Base-by-base conservation (phyloP, 2,797 vertebrate species). In the Taenioides sp. region DNA sequence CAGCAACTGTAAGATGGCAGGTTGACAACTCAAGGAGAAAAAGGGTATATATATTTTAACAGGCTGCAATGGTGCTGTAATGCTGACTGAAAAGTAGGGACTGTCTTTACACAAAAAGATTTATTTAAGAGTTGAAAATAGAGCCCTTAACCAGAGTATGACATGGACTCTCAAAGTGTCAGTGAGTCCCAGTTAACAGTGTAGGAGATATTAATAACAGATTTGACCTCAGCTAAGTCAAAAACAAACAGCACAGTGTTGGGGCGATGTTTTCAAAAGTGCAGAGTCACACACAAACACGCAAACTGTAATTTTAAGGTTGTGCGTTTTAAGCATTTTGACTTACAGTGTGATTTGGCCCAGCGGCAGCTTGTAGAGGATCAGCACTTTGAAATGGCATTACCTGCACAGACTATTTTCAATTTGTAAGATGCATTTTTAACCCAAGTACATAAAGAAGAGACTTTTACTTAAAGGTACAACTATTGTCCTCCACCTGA, bases 141-240 rank as follows among this genome's bases (percentile, higher is more conserved):
- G 78, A 72, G 65, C 79, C 65, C 80, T 66, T 47, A 16, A 47
- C 43, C 74, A 68, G 76, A 65, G 74, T 68, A 66, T 76, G 66
- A 81, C 69, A 37, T 78, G 31, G 34, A 37, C 22, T 82, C 25
- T 69, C 58, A 59, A 62, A 66, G 60, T 61, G 66, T 80, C 50
- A 58, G 65, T 65, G 71, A 43, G 78, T 72, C 70, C 79, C 76
- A 79, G 80, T 81, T 86, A 77, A 76, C 80, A 67, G 47, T 55
- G 71, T 71, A 54, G 72, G 61, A 47, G 76, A 69, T 74, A 83
- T 87, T 87, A 86, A 85, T 87, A 84, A 88, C 80, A 79, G 72
- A 89, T 82, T 75, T 86, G 84, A 87, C 80, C 78, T 63, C 62
- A 80, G 75, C 74, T 72, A 64, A 72, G 67, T 68, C 75, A 84